Evolutionary conservation across 2,888 invertebrate species (phyloP), one percentile per base, ranked within the genome.

Genomic region (Hymenopus coronatus): DNA sequence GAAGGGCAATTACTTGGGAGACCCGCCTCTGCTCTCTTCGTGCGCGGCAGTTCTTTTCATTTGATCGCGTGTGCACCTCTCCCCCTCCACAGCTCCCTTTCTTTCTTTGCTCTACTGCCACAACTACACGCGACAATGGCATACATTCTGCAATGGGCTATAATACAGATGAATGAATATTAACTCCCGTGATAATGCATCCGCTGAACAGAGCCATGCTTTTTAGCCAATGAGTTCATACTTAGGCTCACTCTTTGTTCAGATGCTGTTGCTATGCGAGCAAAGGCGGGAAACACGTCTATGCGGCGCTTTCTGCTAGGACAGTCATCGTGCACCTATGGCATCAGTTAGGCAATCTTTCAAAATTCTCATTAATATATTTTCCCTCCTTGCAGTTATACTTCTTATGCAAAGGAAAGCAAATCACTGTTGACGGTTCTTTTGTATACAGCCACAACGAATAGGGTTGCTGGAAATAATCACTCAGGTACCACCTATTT

Each of bases 171-270:
- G 54, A 70, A 70, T 70, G 54, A 70, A 46, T 85, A 85, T 85
- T 85, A 85, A 54, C 85, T 12, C 27, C 85, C 25, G 46, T 28
- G n/a, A 85, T 85, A 85, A 85, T 85, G 85, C 40, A 85, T 54
- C 54, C 85, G 54, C 82, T 86, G 83, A 85, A 70, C 82, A 89
- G 86, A 54, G 83, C 88, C 27, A 85, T 83, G 85, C 88, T 86
- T 70, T 89, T 89, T 89, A 89, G 88, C 85, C 88, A 89, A 86
- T 89, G 88, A 89, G 86, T 85, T 85, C 85, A 85, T 33, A 40
- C 88, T 82, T 33, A 82, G 40, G 25, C n/a, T 33, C n/a, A 27
- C 46, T 81, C 30, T 40, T 70, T 70, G 54, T 70, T 70, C 20
- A 70, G 54, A 15, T 70, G 54, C 54, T 70, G 54, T 70, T 70